A percentile compares a stretch with the other conserved stretches of the same genome.
Evolutionary conservation across 2,888 invertebrate species (phyloP).

Genomic region (Latheticus oryzae): DNA sequence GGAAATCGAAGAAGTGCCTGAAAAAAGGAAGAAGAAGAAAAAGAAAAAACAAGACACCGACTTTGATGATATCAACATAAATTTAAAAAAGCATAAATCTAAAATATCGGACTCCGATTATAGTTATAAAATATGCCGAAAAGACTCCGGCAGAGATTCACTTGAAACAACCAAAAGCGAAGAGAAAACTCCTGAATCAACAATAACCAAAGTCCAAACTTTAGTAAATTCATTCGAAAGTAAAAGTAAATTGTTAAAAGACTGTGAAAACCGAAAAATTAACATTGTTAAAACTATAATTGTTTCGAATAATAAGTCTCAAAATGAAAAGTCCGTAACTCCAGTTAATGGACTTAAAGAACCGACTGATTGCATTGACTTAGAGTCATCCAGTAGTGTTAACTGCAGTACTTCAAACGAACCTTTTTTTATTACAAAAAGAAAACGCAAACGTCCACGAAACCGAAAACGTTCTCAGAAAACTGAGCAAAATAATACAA

Average conservation of each 20-base stretch:
- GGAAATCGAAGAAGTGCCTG: background rate
- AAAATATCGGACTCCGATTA: too few relatives aligned
- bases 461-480: background rate
- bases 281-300: constrained; percentile 38
- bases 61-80: too few relatives aligned
- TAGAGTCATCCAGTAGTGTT: background rate
- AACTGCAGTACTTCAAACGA: background rate
- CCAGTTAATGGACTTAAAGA: too few relatives aligned
- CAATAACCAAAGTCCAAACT: too few relatives aligned
- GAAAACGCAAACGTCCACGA: too few relatives aligned
- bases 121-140: too few relatives aligned
- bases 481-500: background rate
- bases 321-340: background rate
- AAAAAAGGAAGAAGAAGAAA: constrained; percentile 12
- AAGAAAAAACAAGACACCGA: constrained; percentile 27
- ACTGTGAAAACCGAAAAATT: constrained; percentile 20
- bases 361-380: background rate
- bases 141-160: too few relatives aligned
- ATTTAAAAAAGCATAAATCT: too few relatives aligned
- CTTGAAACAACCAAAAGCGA: too few relatives aligned
- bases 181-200: too few relatives aligned
- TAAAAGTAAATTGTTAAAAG: too few relatives aligned
- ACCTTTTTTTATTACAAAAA: background rate
- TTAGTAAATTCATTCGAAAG: background rate
- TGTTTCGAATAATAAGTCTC: constrained; percentile 31